Conservation (phyloP, 2,113 vertebrate genomes). For the Chaenocephalus aceratus region DNA sequence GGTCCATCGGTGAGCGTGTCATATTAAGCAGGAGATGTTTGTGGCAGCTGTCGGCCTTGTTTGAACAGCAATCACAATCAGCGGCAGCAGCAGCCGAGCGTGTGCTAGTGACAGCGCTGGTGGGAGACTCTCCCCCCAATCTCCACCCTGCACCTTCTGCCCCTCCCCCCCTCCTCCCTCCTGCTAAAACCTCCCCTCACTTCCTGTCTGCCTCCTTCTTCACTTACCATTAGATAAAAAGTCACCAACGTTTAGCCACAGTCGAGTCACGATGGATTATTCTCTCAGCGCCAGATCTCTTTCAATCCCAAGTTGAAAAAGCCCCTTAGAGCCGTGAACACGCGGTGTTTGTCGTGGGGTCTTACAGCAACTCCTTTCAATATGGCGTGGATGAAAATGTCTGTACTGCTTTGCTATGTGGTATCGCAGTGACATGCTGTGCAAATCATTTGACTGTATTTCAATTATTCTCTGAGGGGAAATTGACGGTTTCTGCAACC, state of each 20-base stretch:
- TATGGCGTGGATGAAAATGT: not conserved
- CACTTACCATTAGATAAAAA: not conserved
- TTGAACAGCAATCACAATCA: conserved; percentile 82
- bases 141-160: conserved; percentile 20
- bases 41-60: conserved; percentile 79
- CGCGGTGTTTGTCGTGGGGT: conserved; percentile 29
- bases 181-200: not conserved
- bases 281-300: conserved; percentile 26
- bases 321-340: conserved; percentile 31
- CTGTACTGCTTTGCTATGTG: not conserved
- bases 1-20: conserved; percentile 52
- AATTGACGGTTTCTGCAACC: not conserved
- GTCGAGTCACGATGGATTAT: conserved; percentile 23
- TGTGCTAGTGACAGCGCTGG: conserved; percentile 71
- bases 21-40: conserved; percentile 71
- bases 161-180: not conserved
- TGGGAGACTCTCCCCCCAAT: conserved; percentile 37
- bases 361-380: conserved; percentile 20
- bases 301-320: conserved; percentile 47
- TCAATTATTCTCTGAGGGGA: not conserved
- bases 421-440: not conserved
- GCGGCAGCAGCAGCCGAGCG: conserved; percentile 64
- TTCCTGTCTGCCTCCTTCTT: conserved; percentile 12
- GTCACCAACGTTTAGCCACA: conserved; percentile 19
- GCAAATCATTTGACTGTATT: conserved; percentile 7